Base-by-base conservation (phyloP, 2,888 invertebrate species). In the Acronicta leporina region DNA sequence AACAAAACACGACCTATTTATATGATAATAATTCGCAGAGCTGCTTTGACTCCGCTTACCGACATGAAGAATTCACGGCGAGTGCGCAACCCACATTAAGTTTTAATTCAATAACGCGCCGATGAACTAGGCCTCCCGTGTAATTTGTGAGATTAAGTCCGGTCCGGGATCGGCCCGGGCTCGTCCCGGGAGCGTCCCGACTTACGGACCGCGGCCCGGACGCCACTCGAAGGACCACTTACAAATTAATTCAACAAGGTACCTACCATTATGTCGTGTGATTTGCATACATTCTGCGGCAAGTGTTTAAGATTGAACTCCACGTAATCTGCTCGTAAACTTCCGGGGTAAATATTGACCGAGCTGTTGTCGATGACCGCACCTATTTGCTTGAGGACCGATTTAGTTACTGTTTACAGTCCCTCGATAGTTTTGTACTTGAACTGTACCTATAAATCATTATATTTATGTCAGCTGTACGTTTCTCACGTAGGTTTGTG, bases 41-140 rank as follows among this genome's bases (percentile, higher is more conserved):
- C 33, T 33, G 7, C 33, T 58, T 45, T 44, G 41, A 44, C 55
- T 60, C 38, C 49, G 42, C 63, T 60, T 46, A 60, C 40, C 53
- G 74, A 55, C 64, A 68, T 75, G 40, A 77, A 75, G 68, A 75
- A 77, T 75, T 74, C 75, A 74, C 55, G 40, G 30, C 30, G 38
- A 59, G 60, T 48, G 47, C 43, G 51, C 46, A 41, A 52, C 59
- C 68, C 52, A 56, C 69, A 52, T 73, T 73, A 76, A 79, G 74
- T 80, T 80, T 80, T 79, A 81, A 85, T 83, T 82, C 73, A 79
- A 80, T 82, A 84, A 81, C 81, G 75, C 73, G 68, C 70, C 68
- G 65, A 75, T 75, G 73, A 77, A 75, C 76, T 75, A 73, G 80
- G 78, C 59, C 56, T 33, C 46, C 40, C 68, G 75, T 79, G 82